Evolutionary conservation across 2,797 vertebrate species (phyloP).

Genomic region (Peromyscus aztecus): DNA sequence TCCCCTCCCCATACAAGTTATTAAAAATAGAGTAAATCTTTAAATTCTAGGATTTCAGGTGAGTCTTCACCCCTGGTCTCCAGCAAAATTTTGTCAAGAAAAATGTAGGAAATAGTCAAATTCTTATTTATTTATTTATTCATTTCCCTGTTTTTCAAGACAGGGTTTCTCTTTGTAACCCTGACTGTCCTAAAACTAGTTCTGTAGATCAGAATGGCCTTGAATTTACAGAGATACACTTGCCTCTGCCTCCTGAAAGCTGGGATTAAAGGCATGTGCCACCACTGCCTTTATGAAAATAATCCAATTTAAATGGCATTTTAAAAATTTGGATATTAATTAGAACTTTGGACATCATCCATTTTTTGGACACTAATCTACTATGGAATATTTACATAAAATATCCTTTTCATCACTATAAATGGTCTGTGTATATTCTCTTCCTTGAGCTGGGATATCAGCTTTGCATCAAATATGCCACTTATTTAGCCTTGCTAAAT

Average conservation of each 20-base stretch:
- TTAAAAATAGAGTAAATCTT: background rate
- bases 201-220: background rate
- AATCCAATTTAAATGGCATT: constrained; percentile 62
- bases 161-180: background rate
- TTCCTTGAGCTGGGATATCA: background rate
- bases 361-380: constrained; percentile 41
- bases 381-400: background rate
- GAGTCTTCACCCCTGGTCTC: background rate
- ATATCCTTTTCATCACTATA: background rate
- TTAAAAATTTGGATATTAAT: constrained; percentile 58
- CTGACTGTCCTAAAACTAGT: background rate
- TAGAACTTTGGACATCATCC: background rate
- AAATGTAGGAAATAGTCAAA: constrained; percentile 11
- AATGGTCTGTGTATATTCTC: background rate
- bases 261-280: background rate
- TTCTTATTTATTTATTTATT: background rate
- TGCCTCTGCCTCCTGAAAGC: background rate
- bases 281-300: background rate
- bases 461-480: background rate
- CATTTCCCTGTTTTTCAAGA: background rate
- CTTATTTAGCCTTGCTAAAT: constrained; percentile 30
- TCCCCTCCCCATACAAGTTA: no score
- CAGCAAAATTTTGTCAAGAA: constrained; percentile 56
- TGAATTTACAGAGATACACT: background rate
- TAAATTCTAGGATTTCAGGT: background rate